Evolutionary conservation across 2,113 vertebrate genomes (phyloP).

Genomic region (Terrapene triunguis): DNA sequence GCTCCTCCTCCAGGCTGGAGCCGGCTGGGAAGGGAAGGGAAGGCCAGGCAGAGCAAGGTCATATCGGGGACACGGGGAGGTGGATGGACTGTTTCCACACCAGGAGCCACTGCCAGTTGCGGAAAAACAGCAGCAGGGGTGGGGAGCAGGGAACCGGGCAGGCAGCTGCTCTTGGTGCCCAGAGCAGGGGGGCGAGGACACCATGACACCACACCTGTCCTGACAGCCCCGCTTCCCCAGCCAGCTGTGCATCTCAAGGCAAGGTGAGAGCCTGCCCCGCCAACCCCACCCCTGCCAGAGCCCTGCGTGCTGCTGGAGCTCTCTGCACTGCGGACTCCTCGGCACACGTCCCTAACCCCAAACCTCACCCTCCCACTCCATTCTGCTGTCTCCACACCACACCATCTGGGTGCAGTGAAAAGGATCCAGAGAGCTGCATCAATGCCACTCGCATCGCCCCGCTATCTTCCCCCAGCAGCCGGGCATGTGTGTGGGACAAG

Average conservation of each 20-base stretch:
- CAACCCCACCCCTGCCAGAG: too few relatives aligned
- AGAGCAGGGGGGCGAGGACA: neutral
- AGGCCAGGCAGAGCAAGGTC: too few relatives aligned
- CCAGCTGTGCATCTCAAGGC: neutral
- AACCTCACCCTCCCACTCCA: neutral
- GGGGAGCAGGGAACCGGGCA: neutral
- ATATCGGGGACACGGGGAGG: too few relatives aligned
- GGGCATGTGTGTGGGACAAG: neutral
- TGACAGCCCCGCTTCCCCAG: neutral
- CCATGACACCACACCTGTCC: neutral
- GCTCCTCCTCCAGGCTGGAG: too few relatives aligned
- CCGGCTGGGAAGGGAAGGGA: too few relatives aligned
- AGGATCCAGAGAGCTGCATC: neutral
- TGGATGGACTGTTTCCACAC: too few relatives aligned
- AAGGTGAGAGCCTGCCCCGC: neutral
- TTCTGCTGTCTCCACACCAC: neutral
- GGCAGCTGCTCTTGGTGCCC: neutral
- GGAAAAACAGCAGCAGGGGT: too few relatives aligned
- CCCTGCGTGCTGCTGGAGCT: neutral
- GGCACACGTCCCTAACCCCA: neutral
- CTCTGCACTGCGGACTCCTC: neutral
- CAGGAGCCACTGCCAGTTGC: too few relatives aligned
- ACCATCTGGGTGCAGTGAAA: neutral
- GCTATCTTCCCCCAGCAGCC: neutral
- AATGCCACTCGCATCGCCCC: neutral